Evolutionary conservation across 2,113 vertebrate genomes (phyloP), one percentile per base, ranked within the genome.

Genomic region (Illadopsis cleaveri): DNA sequence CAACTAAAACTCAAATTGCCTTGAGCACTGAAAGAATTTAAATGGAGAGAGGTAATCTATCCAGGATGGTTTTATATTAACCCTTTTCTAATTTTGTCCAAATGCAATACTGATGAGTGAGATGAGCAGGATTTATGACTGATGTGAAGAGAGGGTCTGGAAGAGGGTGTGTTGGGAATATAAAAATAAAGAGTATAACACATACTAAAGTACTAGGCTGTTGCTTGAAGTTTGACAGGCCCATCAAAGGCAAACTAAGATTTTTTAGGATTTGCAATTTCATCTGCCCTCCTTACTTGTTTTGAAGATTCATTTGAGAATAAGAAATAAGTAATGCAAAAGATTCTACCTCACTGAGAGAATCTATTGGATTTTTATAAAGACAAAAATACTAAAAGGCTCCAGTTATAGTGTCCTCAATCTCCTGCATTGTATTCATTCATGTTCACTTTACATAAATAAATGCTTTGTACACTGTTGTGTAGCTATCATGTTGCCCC

Each of bases 151-250:
- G 56, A 86, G 71, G 87, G 79, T 92, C 91, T 92, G 83, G 82
- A 86, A 90, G 56, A 86, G 80, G 51, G 68, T 58, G 82, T 79
- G 60, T 66, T 91, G 60, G 89, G 64, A 90, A 91, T 86, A 93
- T 81, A 95, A 95, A 96, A 95, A 93, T 90, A 94, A 95, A 90
- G 88, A 66, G 60, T 89, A 60, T 72, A 90, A 92, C 88, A 91
- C 89, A 87, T 91, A 95, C 47, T 94, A 57, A 88, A 90, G 60
- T 81, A 70, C 51, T 54, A 54, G 75, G 66, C 79, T 24, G 9
- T 86, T 83, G 72, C 64, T 48, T 81, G 51, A 94, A 86, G 82
- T 93, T 83, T 68, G 80, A 83, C 12, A 6, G 60, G 82, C 56
- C n/a, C 64, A 86, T 96, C 90, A 93, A 94, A 95, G 75, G 79